These are phyloP conservation scores for Lota lota DNA, from an alignment of 2,113 vertebrate species.

Conservation along the genomic window DNA sequence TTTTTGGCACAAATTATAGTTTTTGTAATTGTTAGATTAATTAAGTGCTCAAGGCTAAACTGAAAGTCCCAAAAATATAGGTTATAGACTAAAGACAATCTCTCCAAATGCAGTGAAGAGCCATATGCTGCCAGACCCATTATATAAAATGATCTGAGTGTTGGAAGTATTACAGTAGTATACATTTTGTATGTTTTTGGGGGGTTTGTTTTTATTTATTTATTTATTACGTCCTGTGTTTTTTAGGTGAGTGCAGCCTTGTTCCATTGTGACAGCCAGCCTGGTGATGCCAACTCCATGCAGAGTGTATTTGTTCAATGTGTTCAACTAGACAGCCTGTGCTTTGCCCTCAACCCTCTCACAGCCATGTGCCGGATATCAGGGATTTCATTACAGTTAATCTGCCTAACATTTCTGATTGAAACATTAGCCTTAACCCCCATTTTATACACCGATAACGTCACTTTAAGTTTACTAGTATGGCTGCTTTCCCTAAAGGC, in stretches of 20 bases:
- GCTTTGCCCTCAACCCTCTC: slow-evolving; percentile 70
- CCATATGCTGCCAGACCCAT: background rate
- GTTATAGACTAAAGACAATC: background rate
- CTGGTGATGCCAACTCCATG: slow-evolving; percentile 29
- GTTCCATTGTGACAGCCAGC: slow-evolving; percentile 8
- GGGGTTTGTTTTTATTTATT: slow-evolving; percentile 55
- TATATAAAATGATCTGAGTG: background rate
- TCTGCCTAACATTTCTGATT: slow-evolving; percentile 67
- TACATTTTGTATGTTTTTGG: slow-evolving; percentile 32
- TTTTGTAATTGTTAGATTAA: background rate
- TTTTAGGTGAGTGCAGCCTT: slow-evolving; percentile 56
- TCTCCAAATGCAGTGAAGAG: background rate
- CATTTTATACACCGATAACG: slow-evolving; percentile 53
- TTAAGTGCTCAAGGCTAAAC: background rate
- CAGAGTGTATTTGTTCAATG: slow-evolving; percentile 42
- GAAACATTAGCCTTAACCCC: slow-evolving; percentile 77
- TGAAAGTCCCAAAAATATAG: background rate
- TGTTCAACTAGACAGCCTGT: slow-evolving; percentile 63
- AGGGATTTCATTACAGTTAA: slow-evolving; percentile 75
- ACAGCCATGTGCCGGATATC: slow-evolving; percentile 75
- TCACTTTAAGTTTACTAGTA: slow-evolving; percentile 65
- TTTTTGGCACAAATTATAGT: background rate
- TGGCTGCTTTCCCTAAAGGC: slow-evolving; percentile 53
- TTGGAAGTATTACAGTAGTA: slow-evolving; percentile 28
- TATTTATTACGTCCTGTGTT: slow-evolving; percentile 66